A percentile compares a stretch with the other conserved stretches of the same genome.
phyloP scores from a whole-genome alignment of 2,113 vertebrate genomes.

The Cichladusa arquata region DNA sequence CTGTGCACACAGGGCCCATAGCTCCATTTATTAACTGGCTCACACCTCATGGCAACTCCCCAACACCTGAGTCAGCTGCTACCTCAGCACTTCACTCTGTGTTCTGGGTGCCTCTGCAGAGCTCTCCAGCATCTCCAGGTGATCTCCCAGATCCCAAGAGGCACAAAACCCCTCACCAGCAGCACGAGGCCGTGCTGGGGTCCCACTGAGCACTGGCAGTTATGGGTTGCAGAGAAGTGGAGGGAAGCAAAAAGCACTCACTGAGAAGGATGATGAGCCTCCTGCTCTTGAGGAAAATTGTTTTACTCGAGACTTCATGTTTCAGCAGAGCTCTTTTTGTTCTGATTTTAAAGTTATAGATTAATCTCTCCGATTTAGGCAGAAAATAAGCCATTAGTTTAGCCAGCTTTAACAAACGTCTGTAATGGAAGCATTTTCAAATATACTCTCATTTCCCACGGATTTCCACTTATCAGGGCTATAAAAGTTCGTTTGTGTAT shows the following conservation, averaged over 20 bases:
- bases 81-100: background rate
- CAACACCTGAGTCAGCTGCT: fast-evolving
- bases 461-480: conserved; percentile 26
- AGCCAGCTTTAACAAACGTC: background rate
- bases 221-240: background rate
- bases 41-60: fast-evolving
- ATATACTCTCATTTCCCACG: background rate
- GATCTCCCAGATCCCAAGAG: background rate
- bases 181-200: background rate
- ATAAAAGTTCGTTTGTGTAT: conserved; percentile 20
- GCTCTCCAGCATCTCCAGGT: background rate
- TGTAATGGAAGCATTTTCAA: conserved; percentile 15
- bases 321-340: conserved; percentile 24
- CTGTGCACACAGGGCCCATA: fast-evolving
- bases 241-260: background rate
- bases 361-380: conserved; percentile 30
- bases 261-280: background rate
- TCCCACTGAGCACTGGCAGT: background rate
- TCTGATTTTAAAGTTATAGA: conserved; percentile 44
- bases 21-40: background rate
- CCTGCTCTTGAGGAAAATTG: conserved; percentile 23
- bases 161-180: background rate
- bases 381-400: conserved; percentile 25
- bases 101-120: background rate
- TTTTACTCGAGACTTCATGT: background rate